Base-by-base conservation (phyloP, 1,140 invertebrate species). In the Bactericera cockerelli region DNA sequence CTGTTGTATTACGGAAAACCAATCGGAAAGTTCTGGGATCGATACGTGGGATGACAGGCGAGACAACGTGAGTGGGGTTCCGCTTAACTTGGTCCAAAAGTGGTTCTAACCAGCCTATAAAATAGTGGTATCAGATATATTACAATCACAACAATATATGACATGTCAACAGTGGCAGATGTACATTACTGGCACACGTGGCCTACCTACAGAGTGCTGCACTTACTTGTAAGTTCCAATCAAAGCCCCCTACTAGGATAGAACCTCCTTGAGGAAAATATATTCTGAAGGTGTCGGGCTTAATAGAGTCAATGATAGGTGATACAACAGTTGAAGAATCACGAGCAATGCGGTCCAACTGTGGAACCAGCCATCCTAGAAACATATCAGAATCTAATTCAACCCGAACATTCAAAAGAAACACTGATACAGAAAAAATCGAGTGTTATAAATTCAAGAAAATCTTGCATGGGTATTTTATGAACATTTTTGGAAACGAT, bases 261-360 rank as follows among this genome's bases (percentile, higher is more conserved):
- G 89, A 84, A 19, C 84, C 81, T 60, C 81, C 76, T 76, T 88
- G 86, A 74, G 91, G 83, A 74, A 86, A 93, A 72, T 93, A 75
- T 74, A 86, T 92, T 72, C 91, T 88, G 55, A 95, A 74, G 1
- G 89, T 91, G 33, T 84, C 85, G 70, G 94, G 91, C 67, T 90
- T 87, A 66, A 95, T 91, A 25, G 93, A 89, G 69, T 92, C 90
- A 63, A 96, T 96, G 26, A 95, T 89, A 1, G 87, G 87, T 69
- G 89, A 93, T 1, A 95, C 91, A 1, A 96, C 93, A 25, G 84
- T 96, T n/a, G 82, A 90, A 59, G 80, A 75, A 69, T 96, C 85
- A 22, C 83, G 75, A 1, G 90, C 90, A 65, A 98, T 98, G 60
- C 93, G 77, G 72, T 96, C 93, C 64, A 99, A 74, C 11, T 98